These are phyloP conservation scores for Trissolcus brochymenae DNA, from an alignment of 2,888 invertebrate species.

Conservation along the genomic window DNA sequence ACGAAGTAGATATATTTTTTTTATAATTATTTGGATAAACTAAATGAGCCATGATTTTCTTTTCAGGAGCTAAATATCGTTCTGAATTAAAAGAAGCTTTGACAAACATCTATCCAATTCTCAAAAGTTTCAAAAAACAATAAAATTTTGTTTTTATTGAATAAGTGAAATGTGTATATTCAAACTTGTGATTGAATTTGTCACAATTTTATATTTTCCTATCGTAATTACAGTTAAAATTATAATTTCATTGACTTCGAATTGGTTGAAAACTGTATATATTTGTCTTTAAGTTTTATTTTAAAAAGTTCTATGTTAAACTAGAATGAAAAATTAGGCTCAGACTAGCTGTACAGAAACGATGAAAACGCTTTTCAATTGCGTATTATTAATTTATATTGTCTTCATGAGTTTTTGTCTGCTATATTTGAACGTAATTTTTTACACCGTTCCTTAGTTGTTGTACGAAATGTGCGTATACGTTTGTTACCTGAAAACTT, in stretches of 20 bases:
- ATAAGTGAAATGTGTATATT: not conserved
- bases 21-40: not conserved
- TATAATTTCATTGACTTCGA: not conserved
- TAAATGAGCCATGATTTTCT: not conserved
- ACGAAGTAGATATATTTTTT: not conserved
- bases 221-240: not conserved
- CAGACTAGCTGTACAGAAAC: not conserved
- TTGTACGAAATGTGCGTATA: constrained; percentile 7
- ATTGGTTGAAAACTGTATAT: too few species aligned
- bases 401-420: too few species aligned
- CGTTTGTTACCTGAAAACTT: constrained; percentile 15
- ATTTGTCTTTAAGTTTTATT: not conserved
- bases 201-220: not conserved
- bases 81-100: constrained; percentile 95
- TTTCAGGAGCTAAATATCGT: constrained; percentile 91
- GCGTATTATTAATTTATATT: too few species aligned
- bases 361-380: too few species aligned
- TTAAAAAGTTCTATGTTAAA: not conserved
- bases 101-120: constrained; percentile 95
- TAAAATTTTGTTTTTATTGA: constrained; percentile 18
- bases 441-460: not conserved
- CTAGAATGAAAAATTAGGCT: not conserved
- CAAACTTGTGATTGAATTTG: not conserved
- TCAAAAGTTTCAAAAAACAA: constrained; percentile 92
- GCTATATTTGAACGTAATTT: not conserved